Conservation (phyloP, 2,888 invertebrate species). For the Polydrusus pterygomalis region DNA sequence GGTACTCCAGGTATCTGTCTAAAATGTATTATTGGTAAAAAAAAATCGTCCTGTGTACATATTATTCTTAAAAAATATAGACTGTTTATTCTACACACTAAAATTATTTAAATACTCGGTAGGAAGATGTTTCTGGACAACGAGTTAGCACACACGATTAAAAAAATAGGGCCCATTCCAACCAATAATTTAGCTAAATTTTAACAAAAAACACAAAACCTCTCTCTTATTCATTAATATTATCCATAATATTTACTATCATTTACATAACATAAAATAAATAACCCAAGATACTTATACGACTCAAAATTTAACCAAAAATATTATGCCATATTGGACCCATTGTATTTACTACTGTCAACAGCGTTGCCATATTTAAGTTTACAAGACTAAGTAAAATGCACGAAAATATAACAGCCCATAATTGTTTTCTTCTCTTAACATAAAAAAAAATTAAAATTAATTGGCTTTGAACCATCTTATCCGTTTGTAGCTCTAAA, state of each 20-base stretch:
- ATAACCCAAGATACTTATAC: constrained; percentile 26
- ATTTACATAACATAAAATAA: constrained; percentile 25
- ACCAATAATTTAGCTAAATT: constrained; percentile 26
- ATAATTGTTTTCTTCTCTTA: constrained; percentile 62
- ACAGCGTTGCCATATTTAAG: constrained; percentile 31
- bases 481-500: constrained; percentile 69
- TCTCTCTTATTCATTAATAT: neutral
- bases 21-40: neutral
- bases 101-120: constrained; percentile 71
- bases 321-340: neutral
- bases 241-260: constrained; percentile 14
- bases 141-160: constrained; percentile 23
- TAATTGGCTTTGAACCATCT: constrained; percentile 63
- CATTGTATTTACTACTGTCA: constrained; percentile 18
- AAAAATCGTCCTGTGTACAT: neutral
- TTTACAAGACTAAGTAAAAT: constrained; percentile 48
- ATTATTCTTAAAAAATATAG: constrained; percentile 31
- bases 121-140: constrained; percentile 70
- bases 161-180: constrained; percentile 21
- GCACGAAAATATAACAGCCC: constrained; percentile 67
- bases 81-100: constrained; percentile 51
- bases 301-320: constrained; percentile 10
- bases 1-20: too few relatives aligned
- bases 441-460: neutral
- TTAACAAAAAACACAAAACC: constrained; percentile 24